Evolutionary conservation across 2,113 vertebrate genomes (phyloP).

Genomic region (Sialia sialis): DNA sequence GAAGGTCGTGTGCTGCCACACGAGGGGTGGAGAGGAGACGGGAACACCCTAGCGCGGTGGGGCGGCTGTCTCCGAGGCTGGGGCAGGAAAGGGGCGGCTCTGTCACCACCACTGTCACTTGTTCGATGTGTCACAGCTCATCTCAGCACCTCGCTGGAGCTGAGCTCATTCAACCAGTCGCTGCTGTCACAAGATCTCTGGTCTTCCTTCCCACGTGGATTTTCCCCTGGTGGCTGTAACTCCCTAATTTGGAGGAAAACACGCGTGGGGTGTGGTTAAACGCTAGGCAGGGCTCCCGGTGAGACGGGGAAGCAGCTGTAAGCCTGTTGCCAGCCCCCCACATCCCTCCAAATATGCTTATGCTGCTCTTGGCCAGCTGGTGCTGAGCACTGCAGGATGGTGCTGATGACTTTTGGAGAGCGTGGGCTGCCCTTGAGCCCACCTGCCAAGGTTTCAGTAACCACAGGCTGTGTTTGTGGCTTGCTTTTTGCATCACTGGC

Average conservation of each 20-base stretch:
- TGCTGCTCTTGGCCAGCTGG: neutral
- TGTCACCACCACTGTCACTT: rapidly evolving
- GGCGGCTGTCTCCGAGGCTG: neutral
- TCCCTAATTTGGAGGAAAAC: neutral
- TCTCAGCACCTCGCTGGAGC: rapidly evolving
- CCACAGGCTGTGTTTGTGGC: neutral
- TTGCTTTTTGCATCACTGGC: neutral
- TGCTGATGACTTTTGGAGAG: neutral
- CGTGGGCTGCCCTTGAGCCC: neutral
- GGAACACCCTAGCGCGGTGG: neutral
- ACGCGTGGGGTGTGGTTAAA: neutral
- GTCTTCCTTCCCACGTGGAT: neutral
- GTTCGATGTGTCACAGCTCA: neutral
- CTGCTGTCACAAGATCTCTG: neutral
- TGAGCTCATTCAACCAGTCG: rapidly evolving
- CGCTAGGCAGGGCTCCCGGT: rapidly evolving
- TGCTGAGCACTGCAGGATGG: rapidly evolving
- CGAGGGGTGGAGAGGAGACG: rapidly evolving
- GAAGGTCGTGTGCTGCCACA: rapidly evolving
- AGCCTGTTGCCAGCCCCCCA: neutral
- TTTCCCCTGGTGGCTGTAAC: neutral
- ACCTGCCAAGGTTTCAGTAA: neutral
- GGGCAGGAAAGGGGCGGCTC: neutral
- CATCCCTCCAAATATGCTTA: no score
- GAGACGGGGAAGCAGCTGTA: neutral